A percentile compares a stretch with the other conserved stretches of the same genome.
phyloP scores from a whole-genome alignment of 2,888 invertebrate genomes.

The Leucophora obtusa region DNA sequence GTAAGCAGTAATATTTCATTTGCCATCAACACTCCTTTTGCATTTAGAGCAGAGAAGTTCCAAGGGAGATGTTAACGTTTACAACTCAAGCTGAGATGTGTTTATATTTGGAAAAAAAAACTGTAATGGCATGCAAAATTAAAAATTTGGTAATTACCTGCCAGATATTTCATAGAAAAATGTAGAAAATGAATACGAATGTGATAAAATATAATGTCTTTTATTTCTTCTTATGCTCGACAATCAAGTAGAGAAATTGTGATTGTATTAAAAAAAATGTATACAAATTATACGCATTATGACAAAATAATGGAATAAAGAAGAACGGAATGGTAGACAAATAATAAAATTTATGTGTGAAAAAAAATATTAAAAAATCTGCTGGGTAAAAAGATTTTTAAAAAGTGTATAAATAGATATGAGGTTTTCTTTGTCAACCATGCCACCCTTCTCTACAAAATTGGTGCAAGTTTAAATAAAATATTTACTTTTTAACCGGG shows the following conservation, averaged over 20 bases:
- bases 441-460: too few species aligned
- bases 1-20: slow-evolving; percentile 41
- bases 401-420: too few species aligned
- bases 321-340: slow-evolving; percentile 19
- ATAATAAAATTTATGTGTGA: slow-evolving; percentile 26
- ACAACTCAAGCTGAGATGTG: background rate
- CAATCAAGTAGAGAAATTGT: background rate
- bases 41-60: background rate
- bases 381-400: too few species aligned
- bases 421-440: too few species aligned
- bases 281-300: slow-evolving; percentile 53
- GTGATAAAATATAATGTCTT: background rate
- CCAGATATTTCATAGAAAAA: slow-evolving; percentile 43
- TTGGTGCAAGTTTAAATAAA: too few species aligned
- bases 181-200: background rate
- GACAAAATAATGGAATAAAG: slow-evolving; percentile 33
- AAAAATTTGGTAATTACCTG: slow-evolving; percentile 66
- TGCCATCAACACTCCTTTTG: background rate
- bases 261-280: slow-evolving; percentile 4
- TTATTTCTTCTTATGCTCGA: background rate
- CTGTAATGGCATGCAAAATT: slow-evolving; percentile 41
- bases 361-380: background rate
- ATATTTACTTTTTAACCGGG: too few species aligned
- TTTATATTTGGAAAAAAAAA: background rate
- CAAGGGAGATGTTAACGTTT: background rate